Evolutionary conservation across 1,140 invertebrate species (phyloP).

Genomic region (Heliothis virescens): DNA sequence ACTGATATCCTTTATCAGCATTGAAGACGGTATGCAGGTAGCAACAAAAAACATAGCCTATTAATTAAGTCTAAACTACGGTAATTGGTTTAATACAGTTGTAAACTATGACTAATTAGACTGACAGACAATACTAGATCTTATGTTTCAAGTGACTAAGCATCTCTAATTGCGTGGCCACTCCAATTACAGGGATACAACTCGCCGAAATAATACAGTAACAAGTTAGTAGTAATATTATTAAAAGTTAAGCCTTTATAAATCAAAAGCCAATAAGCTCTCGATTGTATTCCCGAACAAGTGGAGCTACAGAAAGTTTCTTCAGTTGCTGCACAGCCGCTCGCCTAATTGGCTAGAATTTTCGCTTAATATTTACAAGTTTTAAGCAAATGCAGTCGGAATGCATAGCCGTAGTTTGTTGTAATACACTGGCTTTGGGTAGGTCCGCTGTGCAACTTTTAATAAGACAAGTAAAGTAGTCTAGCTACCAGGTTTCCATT

Average conservation of each 20-base stretch:
- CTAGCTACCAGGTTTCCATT: background rate
- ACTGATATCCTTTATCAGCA: too few species aligned
- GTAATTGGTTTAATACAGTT: background rate
- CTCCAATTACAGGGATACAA: constrained; percentile 16
- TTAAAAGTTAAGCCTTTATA: constrained; percentile 52
- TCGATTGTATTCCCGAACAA: constrained; percentile 70
- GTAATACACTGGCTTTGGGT: constrained; percentile 67
- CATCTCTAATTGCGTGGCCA: constrained; percentile 10
- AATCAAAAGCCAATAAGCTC: constrained; percentile 72
- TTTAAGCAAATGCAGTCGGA: constrained; percentile 70
- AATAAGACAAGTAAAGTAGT: constrained; percentile 53
- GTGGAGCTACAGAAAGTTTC: constrained; percentile 66
- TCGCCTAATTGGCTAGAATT: constrained; percentile 79
- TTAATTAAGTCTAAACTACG: background rate
- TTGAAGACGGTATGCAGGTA: too few species aligned
- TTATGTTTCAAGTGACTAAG: constrained; percentile 4
- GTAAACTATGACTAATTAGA: constrained; percentile 7
- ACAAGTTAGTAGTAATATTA: constrained; percentile 33
- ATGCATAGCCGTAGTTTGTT: constrained; percentile 65
- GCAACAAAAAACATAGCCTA: background rate
- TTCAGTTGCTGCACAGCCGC: constrained; percentile 65
- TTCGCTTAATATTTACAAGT: constrained; percentile 75
- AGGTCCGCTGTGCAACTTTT: constrained; percentile 63
- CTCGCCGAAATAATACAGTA: constrained; percentile 27
- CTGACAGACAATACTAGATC: constrained; percentile 15